Evolutionary conservation across 1,140 invertebrate species (phyloP), one percentile per base, ranked within the genome.

Genomic region (Sminthurides bifidus): DNA sequence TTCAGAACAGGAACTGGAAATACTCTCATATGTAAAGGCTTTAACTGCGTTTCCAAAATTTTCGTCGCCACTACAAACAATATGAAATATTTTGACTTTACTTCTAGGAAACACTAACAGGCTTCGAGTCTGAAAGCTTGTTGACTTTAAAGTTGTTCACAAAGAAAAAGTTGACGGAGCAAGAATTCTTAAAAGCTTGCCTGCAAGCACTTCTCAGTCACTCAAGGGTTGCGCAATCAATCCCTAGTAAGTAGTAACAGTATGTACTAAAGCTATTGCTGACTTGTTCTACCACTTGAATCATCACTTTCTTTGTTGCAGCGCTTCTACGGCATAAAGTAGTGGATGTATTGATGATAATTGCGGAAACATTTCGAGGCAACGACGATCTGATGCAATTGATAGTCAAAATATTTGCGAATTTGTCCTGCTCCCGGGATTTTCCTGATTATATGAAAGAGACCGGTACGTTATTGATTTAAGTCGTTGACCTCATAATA

Each of bases 351-450:
- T 15, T 64, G 15, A 12, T 54, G 5, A 30, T 45, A 0, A 29
- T 58, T 1, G 29, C 23, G 26, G 17, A 46, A 15, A 52, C 48
- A 19, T 52, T 58, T 37, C 14, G 26, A 21, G n/a, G 24, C 8
- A 52, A 60, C 33, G 6, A 2, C 1, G 53, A 56, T 6, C 49
- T 64, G 0, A 58, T 60, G 37, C 46, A 26, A 0, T 21, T 58
- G 0, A 31, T 64, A 1, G 1, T 59, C 2, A 64, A 64, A 46
- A 58, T 64, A 10, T 46, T 61, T 15, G 56, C 52, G 0, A 64
- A 60, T 49, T 4, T 64, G 0, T 35, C 56, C 0, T 56, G 53
- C 23, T 40, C 51, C 23, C 17, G 19, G 1, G n/a, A 23, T 2
- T 38, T 38, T 29, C 26, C 17, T 26, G 31, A 44, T 12, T 35